Percentiles rank a stretch among this genome's conserved stretches.
phyloP scores from a whole-genome alignment of 1,140 invertebrate genomes.

The Drosophila leontia region DNA sequence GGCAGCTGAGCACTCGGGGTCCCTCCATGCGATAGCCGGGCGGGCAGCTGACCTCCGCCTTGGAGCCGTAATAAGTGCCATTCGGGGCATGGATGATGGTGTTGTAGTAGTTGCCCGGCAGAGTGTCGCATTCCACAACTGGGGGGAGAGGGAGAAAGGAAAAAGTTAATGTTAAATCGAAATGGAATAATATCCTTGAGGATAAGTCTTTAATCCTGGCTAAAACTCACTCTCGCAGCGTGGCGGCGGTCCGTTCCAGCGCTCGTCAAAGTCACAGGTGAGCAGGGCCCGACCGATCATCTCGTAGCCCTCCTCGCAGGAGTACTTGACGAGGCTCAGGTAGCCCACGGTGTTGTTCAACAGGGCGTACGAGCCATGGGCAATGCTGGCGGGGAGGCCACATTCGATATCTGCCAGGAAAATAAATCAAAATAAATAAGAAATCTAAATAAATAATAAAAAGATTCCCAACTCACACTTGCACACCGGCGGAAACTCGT shows the following conservation, averaged over 20 bases:
- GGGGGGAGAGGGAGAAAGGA: neutral
- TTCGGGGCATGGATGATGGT: slow-evolving; percentile 88
- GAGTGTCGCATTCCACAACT: slow-evolving; percentile 92
- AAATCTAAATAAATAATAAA: neutral
- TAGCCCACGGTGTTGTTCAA: slow-evolving; percentile 94
- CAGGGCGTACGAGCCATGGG: slow-evolving; percentile 92
- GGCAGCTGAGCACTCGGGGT: slow-evolving; percentile 89
- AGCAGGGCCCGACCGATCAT: slow-evolving; percentile 92
- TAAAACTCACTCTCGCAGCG: slow-evolving; percentile 91
- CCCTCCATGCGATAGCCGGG: slow-evolving; percentile 90
- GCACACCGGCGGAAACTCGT: slow-evolving; percentile 96
- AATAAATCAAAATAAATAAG: no score
- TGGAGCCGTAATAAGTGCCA: slow-evolving; percentile 88
- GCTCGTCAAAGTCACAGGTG: slow-evolving; percentile 95
- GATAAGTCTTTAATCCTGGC: neutral
- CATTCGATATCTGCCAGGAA: slow-evolving; percentile 92
- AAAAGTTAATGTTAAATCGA: no score
- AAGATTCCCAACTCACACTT: slow-evolving; percentile 89
- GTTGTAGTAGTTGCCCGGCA: slow-evolving; percentile 90
- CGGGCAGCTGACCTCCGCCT: slow-evolving; percentile 91
- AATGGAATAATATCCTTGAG: no score
- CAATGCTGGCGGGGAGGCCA: slow-evolving; percentile 93
- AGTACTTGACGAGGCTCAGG: slow-evolving; percentile 93
- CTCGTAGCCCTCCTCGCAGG: slow-evolving; percentile 93
- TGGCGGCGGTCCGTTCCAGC: slow-evolving; percentile 97